Conservation (phyloP, 2,797 vertebrate genomes). For the Octomys mimax region DNA sequence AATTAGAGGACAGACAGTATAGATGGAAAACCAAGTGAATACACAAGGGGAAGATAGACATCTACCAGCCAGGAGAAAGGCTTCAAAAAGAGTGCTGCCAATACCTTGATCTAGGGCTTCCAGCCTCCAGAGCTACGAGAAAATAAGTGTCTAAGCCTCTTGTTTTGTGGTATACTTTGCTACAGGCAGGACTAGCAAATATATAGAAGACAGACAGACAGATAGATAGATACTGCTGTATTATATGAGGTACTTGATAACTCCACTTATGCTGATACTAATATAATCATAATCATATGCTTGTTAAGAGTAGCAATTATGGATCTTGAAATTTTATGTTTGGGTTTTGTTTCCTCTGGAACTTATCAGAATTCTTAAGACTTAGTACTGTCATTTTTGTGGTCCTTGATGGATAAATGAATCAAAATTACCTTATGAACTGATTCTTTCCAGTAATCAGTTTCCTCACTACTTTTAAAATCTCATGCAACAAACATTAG, state of each 20-base stretch:
- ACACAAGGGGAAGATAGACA: background rate
- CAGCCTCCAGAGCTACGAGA: background rate
- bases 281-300: background rate
- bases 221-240: background rate
- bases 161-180: background rate
- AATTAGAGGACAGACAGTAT: no score
- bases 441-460: background rate
- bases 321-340: background rate
- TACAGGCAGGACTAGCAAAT: background rate
- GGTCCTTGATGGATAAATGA: background rate
- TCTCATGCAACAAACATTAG: background rate
- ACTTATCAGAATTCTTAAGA: background rate
- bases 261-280: background rate
- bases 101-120: background rate
- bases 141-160: background rate
- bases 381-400: background rate
- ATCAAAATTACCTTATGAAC: background rate
- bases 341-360: background rate
- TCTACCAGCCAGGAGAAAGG: background rate
- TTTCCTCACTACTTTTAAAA: background rate
- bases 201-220: background rate
- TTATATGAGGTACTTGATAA: background rate
- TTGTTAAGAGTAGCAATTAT: background rate
- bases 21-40: background rate
- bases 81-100: background rate